Evolutionary conservation across 2,888 invertebrate species (phyloP).

Genomic region (Trilocha varians): DNA sequence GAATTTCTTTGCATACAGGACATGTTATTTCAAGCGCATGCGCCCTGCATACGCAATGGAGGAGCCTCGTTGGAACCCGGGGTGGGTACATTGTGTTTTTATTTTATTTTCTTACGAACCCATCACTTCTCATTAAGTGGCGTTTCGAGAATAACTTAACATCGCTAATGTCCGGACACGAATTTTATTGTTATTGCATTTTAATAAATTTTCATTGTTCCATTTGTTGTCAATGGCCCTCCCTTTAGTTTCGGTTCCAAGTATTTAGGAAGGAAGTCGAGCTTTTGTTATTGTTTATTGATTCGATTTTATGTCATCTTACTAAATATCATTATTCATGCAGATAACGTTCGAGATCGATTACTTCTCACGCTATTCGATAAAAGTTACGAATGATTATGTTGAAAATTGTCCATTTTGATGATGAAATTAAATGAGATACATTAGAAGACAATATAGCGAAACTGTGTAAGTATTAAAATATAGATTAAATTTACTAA

Average conservation of each 20-base stretch:
- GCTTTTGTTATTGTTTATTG: constrained; percentile 41
- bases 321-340: constrained; percentile 16
- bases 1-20: constrained; percentile 60
- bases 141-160: constrained; percentile 71
- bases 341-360: not conserved
- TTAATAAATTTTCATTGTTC: constrained; percentile 69
- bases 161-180: constrained; percentile 70
- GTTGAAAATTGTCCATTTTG: too few species aligned
- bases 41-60: constrained; percentile 58
- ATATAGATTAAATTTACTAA: too few species aligned
- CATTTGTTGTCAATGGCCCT: constrained; percentile 41
- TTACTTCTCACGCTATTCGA: not conserved
- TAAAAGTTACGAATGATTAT: too few species aligned
- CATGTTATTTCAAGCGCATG: constrained; percentile 60
- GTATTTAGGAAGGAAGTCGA: constrained; percentile 59
- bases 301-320: constrained; percentile 14
- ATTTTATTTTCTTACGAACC: constrained; percentile 69
- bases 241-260: constrained; percentile 37
- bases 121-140: constrained; percentile 73
- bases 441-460: too few species aligned
- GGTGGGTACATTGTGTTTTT: constrained; percentile 58
- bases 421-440: too few species aligned
- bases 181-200: constrained; percentile 73
- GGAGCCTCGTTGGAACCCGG: constrained; percentile 39
- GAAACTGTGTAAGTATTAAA: too few species aligned